A percentile compares a stretch with the other conserved stretches of the same genome.
Evolutionary conservation across 2,113 vertebrate genomes (phyloP).

Genomic region (Tretioscincus oriximinensis): DNA sequence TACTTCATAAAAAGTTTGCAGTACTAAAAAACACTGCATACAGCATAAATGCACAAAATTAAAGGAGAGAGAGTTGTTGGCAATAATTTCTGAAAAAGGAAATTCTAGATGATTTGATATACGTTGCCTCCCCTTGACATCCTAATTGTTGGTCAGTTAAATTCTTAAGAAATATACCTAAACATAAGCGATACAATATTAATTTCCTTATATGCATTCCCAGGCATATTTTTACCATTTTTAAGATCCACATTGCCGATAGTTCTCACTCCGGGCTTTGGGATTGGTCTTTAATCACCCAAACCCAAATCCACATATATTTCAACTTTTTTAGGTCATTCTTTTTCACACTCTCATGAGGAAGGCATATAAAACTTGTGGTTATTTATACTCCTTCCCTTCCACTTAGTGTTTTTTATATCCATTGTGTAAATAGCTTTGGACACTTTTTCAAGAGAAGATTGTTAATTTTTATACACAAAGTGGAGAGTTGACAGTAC

Average conservation of each 20-base stretch:
- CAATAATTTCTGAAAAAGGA: too few species aligned
- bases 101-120: too few species aligned
- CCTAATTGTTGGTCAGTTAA: too few species aligned
- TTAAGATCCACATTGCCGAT: neutral
- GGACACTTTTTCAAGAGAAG: neutral
- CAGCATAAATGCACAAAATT: too few species aligned
- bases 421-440: slow-evolving; percentile 9
- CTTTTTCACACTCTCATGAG: neutral
- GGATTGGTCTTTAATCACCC: too few species aligned
- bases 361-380: neutral
- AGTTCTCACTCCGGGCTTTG: neutral
- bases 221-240: neutral
- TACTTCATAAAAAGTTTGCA: too few species aligned
- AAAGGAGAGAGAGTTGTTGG: too few species aligned
- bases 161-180: too few species aligned
- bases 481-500: slow-evolving; percentile 9
- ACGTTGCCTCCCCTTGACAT: too few species aligned
- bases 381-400: neutral
- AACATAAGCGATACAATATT: too few species aligned
- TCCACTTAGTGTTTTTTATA: neutral
- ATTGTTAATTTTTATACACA: slow-evolving; percentile 23
- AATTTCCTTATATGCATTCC: neutral
- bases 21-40: too few species aligned
- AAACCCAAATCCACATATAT: too few species aligned
- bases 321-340: neutral